A percentile compares a stretch with the other conserved stretches of the same genome.
Evolutionary conservation across 2,113 vertebrate species (phyloP).

Genomic region (Dipodomys spectabilis): DNA sequence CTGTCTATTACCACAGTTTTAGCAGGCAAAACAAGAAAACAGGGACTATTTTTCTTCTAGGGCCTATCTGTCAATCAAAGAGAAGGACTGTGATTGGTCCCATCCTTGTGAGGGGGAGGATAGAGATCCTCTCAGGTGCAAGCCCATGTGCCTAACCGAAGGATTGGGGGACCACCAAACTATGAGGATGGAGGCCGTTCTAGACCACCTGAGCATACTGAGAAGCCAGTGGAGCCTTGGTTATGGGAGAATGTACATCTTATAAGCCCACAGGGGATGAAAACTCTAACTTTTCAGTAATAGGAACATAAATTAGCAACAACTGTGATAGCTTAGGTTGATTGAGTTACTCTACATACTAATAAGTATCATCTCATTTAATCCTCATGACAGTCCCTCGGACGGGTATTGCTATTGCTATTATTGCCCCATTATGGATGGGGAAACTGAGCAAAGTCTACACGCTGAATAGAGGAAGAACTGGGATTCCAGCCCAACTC

Average conservation of each 20-base stretch:
- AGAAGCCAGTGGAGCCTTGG: not conserved
- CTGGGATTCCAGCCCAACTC: not conserved
- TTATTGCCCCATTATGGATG: not conserved
- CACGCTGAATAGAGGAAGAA: not conserved
- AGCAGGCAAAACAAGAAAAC: not conserved
- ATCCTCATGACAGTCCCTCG: not conserved
- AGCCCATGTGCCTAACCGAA: not conserved
- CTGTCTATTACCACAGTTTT: not conserved
- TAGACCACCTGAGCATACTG: not conserved
- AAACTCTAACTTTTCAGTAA: not conserved
- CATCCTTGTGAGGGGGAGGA: not conserved
- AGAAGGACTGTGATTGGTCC: not conserved
- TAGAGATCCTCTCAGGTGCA: not conserved
- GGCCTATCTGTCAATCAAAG: conserved; percentile 6
- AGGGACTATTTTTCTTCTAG: conserved; percentile 5
- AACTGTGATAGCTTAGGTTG: not conserved
- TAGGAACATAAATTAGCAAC: not conserved
- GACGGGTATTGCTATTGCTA: not conserved
- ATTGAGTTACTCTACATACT: not conserved
- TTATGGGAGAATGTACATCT: not conserved
- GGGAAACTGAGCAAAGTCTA: not conserved
- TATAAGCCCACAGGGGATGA: not conserved
- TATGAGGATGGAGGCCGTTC: not conserved
- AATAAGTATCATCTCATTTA: not conserved
- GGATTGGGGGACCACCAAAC: not conserved